Percentiles rank a stretch among this genome's conserved stretches.
phyloP scores from a whole-genome alignment of 2,797 vertebrate genomes.

The Chloroceryle amazona region DNA sequence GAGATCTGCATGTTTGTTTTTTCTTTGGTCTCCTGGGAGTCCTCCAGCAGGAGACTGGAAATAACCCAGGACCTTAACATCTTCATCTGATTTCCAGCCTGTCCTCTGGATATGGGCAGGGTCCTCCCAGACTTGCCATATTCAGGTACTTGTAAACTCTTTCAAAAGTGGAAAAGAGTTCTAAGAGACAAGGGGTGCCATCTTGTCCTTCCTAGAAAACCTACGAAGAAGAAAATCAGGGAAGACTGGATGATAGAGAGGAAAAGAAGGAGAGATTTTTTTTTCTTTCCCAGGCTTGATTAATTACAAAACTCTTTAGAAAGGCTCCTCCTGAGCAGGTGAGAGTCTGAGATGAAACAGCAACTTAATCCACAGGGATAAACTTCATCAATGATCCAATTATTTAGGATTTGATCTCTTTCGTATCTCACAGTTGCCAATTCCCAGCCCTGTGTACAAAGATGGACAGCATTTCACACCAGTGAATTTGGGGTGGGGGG shows the following conservation, averaged over 20 bases:
- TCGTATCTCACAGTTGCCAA: not conserved
- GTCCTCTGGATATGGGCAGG: not conserved
- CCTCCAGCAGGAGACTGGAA: not conserved
- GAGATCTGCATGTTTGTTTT: not conserved
- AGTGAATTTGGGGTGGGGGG: not conserved
- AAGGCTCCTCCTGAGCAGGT: slow-evolving; percentile 22
- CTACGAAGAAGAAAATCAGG: not conserved
- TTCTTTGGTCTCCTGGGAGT: not conserved
- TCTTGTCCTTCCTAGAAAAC: not conserved
- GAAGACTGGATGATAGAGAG: not conserved
- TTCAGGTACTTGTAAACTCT: not conserved
- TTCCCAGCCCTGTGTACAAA: not conserved
- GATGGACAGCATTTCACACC: not conserved
- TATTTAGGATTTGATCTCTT: slow-evolving; percentile 50
- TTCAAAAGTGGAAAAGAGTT: not conserved
- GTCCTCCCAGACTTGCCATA: not conserved
- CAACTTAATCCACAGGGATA: slow-evolving; percentile 36
- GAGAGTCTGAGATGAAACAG: slow-evolving; percentile 29
- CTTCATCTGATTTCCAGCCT: not conserved
- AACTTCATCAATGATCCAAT: slow-evolving; percentile 60
- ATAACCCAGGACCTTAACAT: not conserved
- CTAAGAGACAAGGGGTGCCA: not conserved
- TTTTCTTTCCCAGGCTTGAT: not conserved
- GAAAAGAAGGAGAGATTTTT: not conserved
- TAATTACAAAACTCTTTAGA: slow-evolving; percentile 18